Evolutionary conservation across 2,888 invertebrate species (phyloP), one percentile per base, ranked within the genome.

Genomic region (Dorcus parallelipipedus): DNA sequence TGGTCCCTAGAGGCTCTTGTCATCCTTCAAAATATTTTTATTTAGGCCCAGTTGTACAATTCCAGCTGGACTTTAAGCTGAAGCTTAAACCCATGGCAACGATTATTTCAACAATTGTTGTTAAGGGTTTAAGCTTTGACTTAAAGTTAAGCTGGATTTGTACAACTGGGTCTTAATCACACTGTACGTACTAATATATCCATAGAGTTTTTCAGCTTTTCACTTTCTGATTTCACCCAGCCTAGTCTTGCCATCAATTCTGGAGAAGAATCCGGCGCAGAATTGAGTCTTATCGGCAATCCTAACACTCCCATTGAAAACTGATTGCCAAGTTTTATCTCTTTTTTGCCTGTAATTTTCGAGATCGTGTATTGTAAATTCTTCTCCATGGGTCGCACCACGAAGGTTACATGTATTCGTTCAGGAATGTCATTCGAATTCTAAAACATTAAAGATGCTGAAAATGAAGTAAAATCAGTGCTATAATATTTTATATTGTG

Each of bases 101-200:
- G n/a, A n/a, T n/a, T n/a, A n/a, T n/a, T n/a, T n/a, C n/a, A n/a
- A n/a, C n/a, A n/a, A n/a, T n/a, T n/a, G n/a, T n/a, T n/a, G n/a
- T n/a, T n/a, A n/a, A n/a, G n/a, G n/a, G n/a, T n/a, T n/a, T n/a
- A n/a, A n/a, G n/a, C n/a, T n/a, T n/a, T n/a, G n/a, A n/a, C n/a
- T n/a, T n/a, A n/a, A n/a, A n/a, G n/a, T n/a, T n/a, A n/a, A n/a
- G n/a, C n/a, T n/a, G n/a, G n/a, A n/a, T n/a, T n/a, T n/a, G n/a
- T n/a, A n/a, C n/a, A n/a, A n/a, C n/a, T n/a, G n/a, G n/a, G n/a
- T n/a, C n/a, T n/a, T n/a, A 38, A 38, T 3, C 7, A 8, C n/a
- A 10, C 9, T 17, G 17, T 38, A 51, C 51, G 38, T 56, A 59
- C 59, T 49, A 59, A 49, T 43, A 52, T 10, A 52, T 59, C 59